A percentile compares a stretch with the other conserved stretches of the same genome.
Evolutionary conservation across 2,888 invertebrate species (phyloP).

Genomic region (Epinotia brunnichana): DNA sequence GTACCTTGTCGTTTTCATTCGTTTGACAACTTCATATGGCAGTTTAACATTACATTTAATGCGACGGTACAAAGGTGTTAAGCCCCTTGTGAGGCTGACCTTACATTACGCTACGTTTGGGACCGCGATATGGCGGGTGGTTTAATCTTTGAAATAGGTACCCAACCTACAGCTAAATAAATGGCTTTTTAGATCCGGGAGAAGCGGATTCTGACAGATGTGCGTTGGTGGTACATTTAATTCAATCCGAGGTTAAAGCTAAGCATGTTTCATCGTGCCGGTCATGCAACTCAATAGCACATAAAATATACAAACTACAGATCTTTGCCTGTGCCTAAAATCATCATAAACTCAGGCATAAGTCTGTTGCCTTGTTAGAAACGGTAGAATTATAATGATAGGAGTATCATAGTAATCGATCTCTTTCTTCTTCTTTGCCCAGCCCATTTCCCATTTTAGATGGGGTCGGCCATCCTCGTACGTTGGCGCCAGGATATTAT

Average conservation of each 20-base stretch:
- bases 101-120: not conserved
- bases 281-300: slow-evolving; percentile 2
- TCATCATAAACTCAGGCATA: not conserved
- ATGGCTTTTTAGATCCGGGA: not conserved
- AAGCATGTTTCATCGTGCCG: not conserved
- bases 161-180: too few species aligned
- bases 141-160: not conserved
- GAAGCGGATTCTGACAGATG: slow-evolving; percentile 14
- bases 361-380: not conserved
- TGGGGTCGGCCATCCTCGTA: too few species aligned
- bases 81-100: too few species aligned
- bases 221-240: not conserved
- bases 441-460: too few species aligned
- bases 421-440: too few species aligned
- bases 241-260: slow-evolving; percentile 1
- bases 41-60: too few species aligned
- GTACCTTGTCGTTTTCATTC: too few species aligned
- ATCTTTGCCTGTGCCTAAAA: not conserved
- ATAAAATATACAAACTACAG: not conserved
- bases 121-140: not conserved
- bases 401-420: too few species aligned
- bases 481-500: too few species aligned
- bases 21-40: too few species aligned
- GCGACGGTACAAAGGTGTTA: too few species aligned
- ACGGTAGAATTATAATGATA: not conserved